Base-by-base conservation (phyloP, 1,140 invertebrate species). In the Frieseomelitta varia region DNA sequence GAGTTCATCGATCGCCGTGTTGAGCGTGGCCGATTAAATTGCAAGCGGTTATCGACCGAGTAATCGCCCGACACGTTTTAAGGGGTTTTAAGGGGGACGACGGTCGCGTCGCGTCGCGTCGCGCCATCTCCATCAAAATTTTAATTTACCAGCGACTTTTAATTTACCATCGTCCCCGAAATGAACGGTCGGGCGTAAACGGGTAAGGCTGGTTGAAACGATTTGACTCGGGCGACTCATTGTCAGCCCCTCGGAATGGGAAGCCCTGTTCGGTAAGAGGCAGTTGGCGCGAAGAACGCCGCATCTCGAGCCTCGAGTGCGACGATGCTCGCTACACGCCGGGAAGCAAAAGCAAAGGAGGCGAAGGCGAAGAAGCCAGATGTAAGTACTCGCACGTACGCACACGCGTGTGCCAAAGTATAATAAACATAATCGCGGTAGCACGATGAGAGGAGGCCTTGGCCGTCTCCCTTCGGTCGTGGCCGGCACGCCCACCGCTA, bases 391-490 rank as follows among this genome's bases (percentile, higher is more conserved):
- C 77, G 85, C 81, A 90, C 86, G 88, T 87, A 88, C 86, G 78
- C 87, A 89, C 65, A 83, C 86, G 88, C 79, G 86, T 87, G 87
- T 84, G 85, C 87, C 88, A 30, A 87, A 90, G 92, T 90, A 91
- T 93, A 93, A 93, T 93, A 93, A 93, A 93, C 92, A 92, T 93
- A 91, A 92, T 92, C 90, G 87, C 92, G 88, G 92, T 92, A 92
- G 90, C 92, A 72, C 88, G 92, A 90, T 90, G 91, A 92, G 90
- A 92, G 90, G 89, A 92, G 92, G 90, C 91, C 92, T 93, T 93
- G 92, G 92, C 90, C 91, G 90, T 93, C 92, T 93, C 90, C 92
- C 92, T 92, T 91, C 91, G 89, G 91, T 92, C 90, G 92, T 92
- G 90, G 88, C 88, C 89, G 93, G 90, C 93, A 93, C 92, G 92